phyloP scores from a whole-genome alignment of 35 echinoderm and acorn worm species.

The Ophiothrix spiculata region DNA sequence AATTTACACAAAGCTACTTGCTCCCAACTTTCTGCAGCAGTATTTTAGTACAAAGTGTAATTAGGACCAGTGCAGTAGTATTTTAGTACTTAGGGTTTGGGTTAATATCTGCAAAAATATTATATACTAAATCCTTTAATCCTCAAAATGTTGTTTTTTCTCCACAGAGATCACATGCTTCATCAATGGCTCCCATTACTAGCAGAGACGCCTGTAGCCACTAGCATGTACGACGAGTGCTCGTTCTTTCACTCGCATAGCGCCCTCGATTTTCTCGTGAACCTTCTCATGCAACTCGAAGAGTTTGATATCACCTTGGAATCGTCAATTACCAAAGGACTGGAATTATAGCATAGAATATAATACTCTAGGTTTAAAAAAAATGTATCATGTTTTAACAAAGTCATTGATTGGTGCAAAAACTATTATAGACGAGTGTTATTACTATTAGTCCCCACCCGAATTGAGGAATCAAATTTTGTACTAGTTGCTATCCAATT shows the following conservation, averaged over 20 bases:
- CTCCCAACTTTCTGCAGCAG: no score
- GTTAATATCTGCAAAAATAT: not conserved
- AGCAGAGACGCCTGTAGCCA: constrained; percentile 83
- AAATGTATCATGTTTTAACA: no score
- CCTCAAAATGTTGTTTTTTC: not conserved
- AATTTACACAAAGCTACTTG: no score
- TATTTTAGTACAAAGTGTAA: no score
- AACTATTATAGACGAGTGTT: no score
- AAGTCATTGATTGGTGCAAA: no score
- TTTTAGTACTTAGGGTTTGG: not conserved
- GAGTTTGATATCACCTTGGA: constrained; percentile 90
- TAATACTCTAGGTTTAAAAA: no score
- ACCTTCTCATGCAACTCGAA: constrained; percentile 86
- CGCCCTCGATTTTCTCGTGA: constrained; percentile 70
- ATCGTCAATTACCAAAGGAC: constrained; percentile 88
- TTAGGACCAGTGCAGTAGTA: not conserved
- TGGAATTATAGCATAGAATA: constrained; percentile 76
- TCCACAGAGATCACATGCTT: constrained; percentile 83
- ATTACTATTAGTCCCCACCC: no score
- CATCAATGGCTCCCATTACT: constrained; percentile 90
- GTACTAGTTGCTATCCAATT: no score
- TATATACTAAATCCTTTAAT: not conserved
- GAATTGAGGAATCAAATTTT: no score
- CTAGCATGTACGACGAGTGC: constrained; percentile 93
- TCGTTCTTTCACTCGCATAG: constrained; percentile 67